Percentiles rank a stretch among this genome's conserved stretches.
Evolutionary conservation across 2,888 invertebrate species (phyloP).

Genomic region (Slavum lentiscoides): DNA sequence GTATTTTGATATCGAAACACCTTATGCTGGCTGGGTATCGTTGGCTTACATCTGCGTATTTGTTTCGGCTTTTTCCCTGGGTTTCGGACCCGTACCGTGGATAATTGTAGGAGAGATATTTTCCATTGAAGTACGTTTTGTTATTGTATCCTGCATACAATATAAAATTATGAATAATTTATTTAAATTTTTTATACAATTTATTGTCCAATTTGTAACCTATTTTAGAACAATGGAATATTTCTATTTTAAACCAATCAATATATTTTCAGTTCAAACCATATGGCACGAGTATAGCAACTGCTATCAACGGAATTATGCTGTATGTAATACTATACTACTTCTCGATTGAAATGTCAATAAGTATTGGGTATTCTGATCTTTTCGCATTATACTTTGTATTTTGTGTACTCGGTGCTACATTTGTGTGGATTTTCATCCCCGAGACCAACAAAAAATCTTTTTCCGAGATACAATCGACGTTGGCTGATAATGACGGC

Average conservation of each 20-base stretch:
- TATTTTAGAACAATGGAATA: not conserved
- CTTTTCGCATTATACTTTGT: constrained; percentile 71
- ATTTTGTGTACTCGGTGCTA: constrained; percentile 65
- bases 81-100: constrained; percentile 83
- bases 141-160: not conserved
- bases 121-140: constrained; percentile 64
- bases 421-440: constrained; percentile 69
- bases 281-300: constrained; percentile 74
- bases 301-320: constrained; percentile 75
- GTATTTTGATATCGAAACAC: constrained; percentile 61
- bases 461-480: constrained; percentile 64
- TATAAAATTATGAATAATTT: not conserved
- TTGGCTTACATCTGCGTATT: constrained; percentile 68
- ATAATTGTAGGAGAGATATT: constrained; percentile 77
- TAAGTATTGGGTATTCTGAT: constrained; percentile 64
- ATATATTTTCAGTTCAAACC: constrained; percentile 62
- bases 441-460: constrained; percentile 71
- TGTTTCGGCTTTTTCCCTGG: constrained; percentile 71
- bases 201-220: not conserved
- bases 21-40: constrained; percentile 60
- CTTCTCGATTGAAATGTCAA: constrained; percentile 62
- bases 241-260: not conserved
- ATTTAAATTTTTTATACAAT: too few species aligned
- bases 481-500: constrained; percentile 61
- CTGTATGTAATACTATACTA: constrained; percentile 70